A percentile compares a stretch with the other conserved stretches of the same genome.
These are phyloP conservation scores for Merluccius polli DNA, from an alignment of 2,797 vertebrate genomes.

Conservation along the genomic window DNA sequence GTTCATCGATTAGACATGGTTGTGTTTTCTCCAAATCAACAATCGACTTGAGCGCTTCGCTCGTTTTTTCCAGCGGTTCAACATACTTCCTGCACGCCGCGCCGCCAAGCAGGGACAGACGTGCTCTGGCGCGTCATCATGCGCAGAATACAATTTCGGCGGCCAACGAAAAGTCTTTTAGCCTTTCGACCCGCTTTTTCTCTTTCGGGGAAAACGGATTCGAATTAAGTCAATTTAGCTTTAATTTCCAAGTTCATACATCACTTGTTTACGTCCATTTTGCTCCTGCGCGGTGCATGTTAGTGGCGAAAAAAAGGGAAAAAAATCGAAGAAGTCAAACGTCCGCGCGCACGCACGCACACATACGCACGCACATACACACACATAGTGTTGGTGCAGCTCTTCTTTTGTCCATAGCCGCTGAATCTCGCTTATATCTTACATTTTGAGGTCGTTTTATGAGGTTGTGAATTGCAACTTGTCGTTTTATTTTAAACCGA, in stretches of 20 bases:
- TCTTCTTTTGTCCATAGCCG: too few relatives aligned
- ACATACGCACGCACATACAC: too few relatives aligned
- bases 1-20: conserved; percentile 53
- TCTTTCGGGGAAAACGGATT: background rate
- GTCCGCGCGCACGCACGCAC: too few relatives aligned
- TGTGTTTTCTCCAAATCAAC: conserved; percentile 31
- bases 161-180: conserved; percentile 26
- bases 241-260: background rate
- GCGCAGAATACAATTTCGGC: conserved; percentile 40
- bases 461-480: conserved; percentile 6
- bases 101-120: conserved; percentile 43
- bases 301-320: background rate
- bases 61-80: conserved; percentile 53
- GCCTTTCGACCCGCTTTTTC: background rate
- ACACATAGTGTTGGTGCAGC: too few relatives aligned
- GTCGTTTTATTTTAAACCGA: background rate
- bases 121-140: conserved; percentile 57
- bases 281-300: conserved; percentile 14
- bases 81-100: conserved; percentile 73
- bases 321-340: conserved; percentile 15
- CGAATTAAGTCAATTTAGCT: background rate
- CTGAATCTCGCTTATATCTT: conserved; percentile 19
- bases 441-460: conserved; percentile 33
- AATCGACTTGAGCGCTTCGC: conserved; percentile 57
- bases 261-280: conserved; percentile 14